Percentiles rank a stretch among this genome's conserved stretches.
Conservation (phyloP, 2,888 invertebrate species). For the Melieria picta region DNA sequence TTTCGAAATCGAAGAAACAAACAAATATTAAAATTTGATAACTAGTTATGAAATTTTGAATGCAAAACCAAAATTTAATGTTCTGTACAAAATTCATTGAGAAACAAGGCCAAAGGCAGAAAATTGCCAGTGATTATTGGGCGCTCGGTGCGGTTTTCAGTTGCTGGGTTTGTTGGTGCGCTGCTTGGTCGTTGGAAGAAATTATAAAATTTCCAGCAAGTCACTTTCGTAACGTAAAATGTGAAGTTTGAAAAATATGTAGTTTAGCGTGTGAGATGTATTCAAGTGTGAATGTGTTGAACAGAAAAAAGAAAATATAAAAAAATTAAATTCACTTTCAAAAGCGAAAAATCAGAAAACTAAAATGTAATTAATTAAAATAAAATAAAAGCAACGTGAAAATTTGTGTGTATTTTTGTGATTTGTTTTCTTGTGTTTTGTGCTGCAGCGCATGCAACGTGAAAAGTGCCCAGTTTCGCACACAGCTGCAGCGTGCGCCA, state of each 20-base stretch:
- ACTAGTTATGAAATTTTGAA: too few relatives aligned
- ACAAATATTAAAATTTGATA: too few relatives aligned
- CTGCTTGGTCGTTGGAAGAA: neutral
- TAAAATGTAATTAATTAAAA: neutral
- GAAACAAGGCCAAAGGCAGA: neutral
- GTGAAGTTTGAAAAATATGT: neutral
- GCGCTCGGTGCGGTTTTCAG: neutral
- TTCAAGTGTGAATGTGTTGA: neutral
- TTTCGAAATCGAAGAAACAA: too few relatives aligned
- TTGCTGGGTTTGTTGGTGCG: neutral
- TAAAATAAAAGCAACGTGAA: neutral
- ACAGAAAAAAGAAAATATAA: neutral
- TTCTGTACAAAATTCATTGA: neutral
- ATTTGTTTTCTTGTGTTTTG: conserved; percentile 6
- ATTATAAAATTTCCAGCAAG: neutral
- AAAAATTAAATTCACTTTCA: neutral
- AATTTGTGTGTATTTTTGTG: conserved; percentile 4
- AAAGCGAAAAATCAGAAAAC: neutral
- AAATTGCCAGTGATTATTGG: neutral
- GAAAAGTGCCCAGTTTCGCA: conserved; percentile 25
- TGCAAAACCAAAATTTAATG: neutral
- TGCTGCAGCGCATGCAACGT: conserved; percentile 25
- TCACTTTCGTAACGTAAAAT: neutral
- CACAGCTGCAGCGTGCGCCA: neutral
- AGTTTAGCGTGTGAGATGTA: neutral